A percentile compares a stretch with the other conserved stretches of the same genome.
Evolutionary conservation across 2,888 invertebrate genomes (phyloP).

Genomic region (Saturnia japonica): DNA sequence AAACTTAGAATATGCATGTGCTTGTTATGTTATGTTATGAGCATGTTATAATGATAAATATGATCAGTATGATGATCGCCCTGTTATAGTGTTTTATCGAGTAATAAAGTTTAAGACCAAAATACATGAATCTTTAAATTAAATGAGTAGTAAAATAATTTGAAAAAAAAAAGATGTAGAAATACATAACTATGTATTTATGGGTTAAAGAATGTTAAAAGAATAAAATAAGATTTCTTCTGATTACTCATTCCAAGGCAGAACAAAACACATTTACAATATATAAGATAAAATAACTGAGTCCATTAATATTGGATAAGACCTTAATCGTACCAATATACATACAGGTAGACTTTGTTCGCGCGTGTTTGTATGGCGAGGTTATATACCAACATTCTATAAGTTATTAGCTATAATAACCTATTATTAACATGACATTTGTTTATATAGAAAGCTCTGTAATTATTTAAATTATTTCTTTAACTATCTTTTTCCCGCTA

Average conservation of each 20-base stretch:
- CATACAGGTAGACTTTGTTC: constrained; percentile 29
- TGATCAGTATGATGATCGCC: no score
- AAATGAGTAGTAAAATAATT: no score
- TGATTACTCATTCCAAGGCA: constrained; percentile 11
- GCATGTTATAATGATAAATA: no score
- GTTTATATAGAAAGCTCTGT: constrained; percentile 7
- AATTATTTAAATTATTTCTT: neutral
- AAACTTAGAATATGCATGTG: neutral
- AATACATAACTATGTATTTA: neutral
- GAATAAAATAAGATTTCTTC: neutral
- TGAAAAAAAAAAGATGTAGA: no score
- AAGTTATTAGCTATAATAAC: neutral
- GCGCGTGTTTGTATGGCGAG: constrained; percentile 36
- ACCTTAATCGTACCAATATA: constrained; percentile 36
- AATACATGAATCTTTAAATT: no score
- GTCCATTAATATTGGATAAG: constrained; percentile 44
- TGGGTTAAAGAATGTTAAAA: neutral
- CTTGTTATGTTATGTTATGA: no score
- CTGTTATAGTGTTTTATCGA: no score
- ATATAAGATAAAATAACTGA: neutral
- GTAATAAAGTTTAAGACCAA: no score
- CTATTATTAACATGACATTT: constrained; percentile 17
- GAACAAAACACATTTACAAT: neutral
- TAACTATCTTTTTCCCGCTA: no score
- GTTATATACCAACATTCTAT: constrained; percentile 15